Evolutionary conservation across 2,797 vertebrate species (phyloP).

Genomic region (Varecia variegata): DNA sequence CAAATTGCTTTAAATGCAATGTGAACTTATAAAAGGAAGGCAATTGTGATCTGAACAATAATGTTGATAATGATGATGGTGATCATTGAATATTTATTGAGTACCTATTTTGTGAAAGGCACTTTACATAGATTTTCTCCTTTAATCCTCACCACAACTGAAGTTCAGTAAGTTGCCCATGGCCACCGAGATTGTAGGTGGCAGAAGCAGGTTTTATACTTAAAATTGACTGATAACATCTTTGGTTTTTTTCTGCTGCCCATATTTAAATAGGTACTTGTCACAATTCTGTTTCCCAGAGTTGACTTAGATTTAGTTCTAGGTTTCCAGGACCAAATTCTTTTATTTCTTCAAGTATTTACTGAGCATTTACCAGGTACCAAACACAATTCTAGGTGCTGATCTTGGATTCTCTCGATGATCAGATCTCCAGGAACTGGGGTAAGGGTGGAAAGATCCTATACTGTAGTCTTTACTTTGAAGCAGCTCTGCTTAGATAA

Average conservation of each 20-base stretch:
- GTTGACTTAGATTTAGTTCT: conserved; percentile 20
- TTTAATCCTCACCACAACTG: background rate
- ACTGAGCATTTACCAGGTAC: background rate
- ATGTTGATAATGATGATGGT: background rate
- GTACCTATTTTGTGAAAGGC: background rate
- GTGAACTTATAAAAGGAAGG: background rate
- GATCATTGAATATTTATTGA: background rate
- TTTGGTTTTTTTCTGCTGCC: background rate
- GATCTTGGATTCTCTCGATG: background rate
- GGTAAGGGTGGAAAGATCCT: background rate
- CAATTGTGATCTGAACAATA: background rate
- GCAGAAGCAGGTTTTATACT: conserved; percentile 44
- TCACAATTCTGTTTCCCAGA: conserved; percentile 24
- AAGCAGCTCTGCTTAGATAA: background rate
- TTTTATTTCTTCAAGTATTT: conserved; percentile 36
- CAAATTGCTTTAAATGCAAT: conserved; percentile 2
- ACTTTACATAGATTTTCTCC: background rate
- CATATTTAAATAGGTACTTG: background rate
- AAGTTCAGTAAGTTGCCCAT: background rate
- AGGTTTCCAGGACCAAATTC: background rate
- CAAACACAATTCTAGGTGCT: background rate
- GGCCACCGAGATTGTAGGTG: background rate
- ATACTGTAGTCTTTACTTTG: background rate
- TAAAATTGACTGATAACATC: background rate
- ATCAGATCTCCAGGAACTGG: background rate